These are phyloP conservation scores for Cotesia glomerata DNA, from an alignment of 1,140 invertebrate species.

Conservation along the genomic window DNA sequence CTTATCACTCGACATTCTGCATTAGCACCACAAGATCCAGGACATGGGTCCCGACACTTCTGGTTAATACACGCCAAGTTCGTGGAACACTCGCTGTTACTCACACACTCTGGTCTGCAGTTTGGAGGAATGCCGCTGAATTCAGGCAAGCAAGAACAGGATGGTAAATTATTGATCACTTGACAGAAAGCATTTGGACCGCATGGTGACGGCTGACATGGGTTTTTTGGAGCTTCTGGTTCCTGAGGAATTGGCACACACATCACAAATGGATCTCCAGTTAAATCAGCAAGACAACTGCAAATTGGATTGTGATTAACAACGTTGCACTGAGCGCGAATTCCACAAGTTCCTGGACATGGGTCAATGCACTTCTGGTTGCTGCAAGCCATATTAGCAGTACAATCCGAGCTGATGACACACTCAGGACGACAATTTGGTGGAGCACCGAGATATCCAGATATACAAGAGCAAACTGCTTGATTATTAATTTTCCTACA, in stretches of 20 bases:
- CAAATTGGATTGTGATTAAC: conserved; percentile 74
- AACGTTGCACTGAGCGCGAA: conserved; percentile 69
- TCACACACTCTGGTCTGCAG: conserved; percentile 62
- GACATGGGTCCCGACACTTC: conserved; percentile 56
- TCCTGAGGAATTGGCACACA: conserved; percentile 55
- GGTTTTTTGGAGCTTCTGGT: conserved; percentile 46
- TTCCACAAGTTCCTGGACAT: conserved; percentile 75
- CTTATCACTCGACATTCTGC: conserved; percentile 62
- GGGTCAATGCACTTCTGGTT: conserved; percentile 78
- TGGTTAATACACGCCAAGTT: conserved; percentile 57
- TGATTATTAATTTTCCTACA: conserved; percentile 73
- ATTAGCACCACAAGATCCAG: conserved; percentile 57
- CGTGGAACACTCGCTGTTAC: conserved; percentile 55
- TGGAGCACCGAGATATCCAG: conserved; percentile 76
- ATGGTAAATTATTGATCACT: conserved; percentile 50
- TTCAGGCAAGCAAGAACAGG: conserved; percentile 57
- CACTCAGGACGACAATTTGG: conserved; percentile 76
- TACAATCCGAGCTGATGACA: conserved; percentile 72
- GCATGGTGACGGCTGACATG: conserved; percentile 63
- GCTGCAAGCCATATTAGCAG: conserved; percentile 71
- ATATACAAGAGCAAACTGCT: conserved; percentile 76
- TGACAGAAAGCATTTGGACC: conserved; percentile 66
- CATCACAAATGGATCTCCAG: conserved; percentile 68
- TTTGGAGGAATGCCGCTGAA: conserved; percentile 58
- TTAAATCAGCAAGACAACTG: conserved; percentile 66